Base-by-base conservation (phyloP, 2,888 invertebrate species). In the Dastarcus helophoroides region DNA sequence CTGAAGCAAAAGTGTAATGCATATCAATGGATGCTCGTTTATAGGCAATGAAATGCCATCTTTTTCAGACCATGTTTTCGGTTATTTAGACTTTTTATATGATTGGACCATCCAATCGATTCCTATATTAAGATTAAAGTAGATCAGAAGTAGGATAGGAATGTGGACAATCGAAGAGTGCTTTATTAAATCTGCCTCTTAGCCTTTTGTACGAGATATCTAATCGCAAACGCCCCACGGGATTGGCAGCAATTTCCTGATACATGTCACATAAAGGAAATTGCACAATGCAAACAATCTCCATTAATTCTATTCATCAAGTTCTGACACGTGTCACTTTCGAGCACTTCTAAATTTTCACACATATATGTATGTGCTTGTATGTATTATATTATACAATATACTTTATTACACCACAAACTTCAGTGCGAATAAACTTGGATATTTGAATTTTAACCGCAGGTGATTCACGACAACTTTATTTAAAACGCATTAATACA, bases 191-290 rank as follows among this genome's bases (percentile, higher is more conserved):
- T 59, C 55, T 54, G 51, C 47, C 51, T 50, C n/a, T n/a, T 49
- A 46, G 46, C 50, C 54, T 57, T 58, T 58, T 58, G 58, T 59
- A 50, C 48, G 55, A 56, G 56, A 56, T 58, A 58, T 56, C 58
- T 57, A 56, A 56, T 58, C 45, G 48, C 46, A 48, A 42, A 47
- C 50, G 53, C 53, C 55, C 58, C 56, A 43, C 43, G 54, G 56
- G 58, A 60, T 58, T 60, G 61, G 59, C 62, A 58, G 60, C 61
- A 62, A 62, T 62, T 61, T 62, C 62, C 62, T 57, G 56, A 54
- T 55, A 59, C 60, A 60, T 53, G 60, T 61, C 60, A 60, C 51
- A 50, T 48, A 44, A 48, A 55, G 58, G 56, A 58, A 58, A 59
- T 60, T 58, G 58, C 54, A 51, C 57, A 56, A 51, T 56, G 54